These are phyloP conservation scores for Vanessa atalanta DNA, from an alignment of 1,140 invertebrate genomes.

Conservation along the genomic window DNA sequence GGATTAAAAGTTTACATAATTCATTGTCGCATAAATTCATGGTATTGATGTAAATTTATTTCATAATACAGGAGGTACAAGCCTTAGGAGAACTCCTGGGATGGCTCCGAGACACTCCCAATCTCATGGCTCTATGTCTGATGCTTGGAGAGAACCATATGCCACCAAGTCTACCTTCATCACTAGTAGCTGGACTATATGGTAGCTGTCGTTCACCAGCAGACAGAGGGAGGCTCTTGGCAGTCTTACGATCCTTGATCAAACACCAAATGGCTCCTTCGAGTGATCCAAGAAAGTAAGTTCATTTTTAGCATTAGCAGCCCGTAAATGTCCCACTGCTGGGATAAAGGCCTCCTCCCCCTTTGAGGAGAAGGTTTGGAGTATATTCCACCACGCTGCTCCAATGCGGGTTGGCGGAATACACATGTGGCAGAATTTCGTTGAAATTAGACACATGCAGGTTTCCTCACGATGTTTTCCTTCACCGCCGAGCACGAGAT, in stretches of 20 bases:
- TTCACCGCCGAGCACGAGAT: too few relatives aligned
- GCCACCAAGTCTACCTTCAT: constrained; percentile 84
- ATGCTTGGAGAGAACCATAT: constrained; percentile 87
- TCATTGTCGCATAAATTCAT: too few relatives aligned
- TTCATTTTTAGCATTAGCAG: too few relatives aligned
- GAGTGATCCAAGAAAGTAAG: constrained; percentile 90
- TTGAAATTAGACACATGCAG: too few relatives aligned
- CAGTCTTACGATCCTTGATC: constrained; percentile 90
- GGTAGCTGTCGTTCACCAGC: constrained; percentile 88
- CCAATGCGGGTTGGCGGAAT: too few relatives aligned
- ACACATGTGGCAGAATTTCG: too few relatives aligned
- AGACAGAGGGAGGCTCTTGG: constrained; percentile 90
- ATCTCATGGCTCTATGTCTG: constrained; percentile 89
- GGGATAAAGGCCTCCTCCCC: too few relatives aligned
- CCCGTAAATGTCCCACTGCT: too few relatives aligned
- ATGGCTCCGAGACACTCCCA: constrained; percentile 89
- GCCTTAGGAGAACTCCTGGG: constrained; percentile 90
- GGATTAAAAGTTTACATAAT: too few relatives aligned
- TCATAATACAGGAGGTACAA: constrained; percentile 83
- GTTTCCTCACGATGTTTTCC: too few relatives aligned
- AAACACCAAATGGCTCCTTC: constrained; percentile 90
- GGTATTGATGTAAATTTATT: neutral
- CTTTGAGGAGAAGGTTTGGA: too few relatives aligned
- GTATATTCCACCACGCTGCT: too few relatives aligned
- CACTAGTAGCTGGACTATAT: constrained; percentile 91